Evolutionary conservation across 2,888 invertebrate species (phyloP).

Genomic region (Chorisops tibialis): DNA sequence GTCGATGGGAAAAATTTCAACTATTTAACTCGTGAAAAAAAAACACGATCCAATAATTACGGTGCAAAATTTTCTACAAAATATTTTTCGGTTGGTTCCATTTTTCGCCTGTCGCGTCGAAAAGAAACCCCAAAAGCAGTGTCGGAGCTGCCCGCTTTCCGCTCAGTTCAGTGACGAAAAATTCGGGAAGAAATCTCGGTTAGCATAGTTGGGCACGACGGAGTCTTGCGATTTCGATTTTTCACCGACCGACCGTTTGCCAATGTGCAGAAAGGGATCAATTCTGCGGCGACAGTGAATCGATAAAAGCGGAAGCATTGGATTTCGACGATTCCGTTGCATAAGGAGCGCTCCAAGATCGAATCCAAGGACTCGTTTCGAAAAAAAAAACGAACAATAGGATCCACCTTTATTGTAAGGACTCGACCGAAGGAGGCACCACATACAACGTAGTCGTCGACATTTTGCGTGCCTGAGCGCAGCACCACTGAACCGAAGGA

Average conservation of each 20-base stretch:
- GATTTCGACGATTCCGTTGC: neutral
- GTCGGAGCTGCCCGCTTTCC: no score
- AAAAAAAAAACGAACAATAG: neutral
- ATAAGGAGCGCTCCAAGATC: neutral
- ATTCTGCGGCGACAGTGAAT: conserved; percentile 10
- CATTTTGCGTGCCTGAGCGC: conserved; percentile 19
- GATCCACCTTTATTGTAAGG: neutral
- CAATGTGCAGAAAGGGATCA: neutral
- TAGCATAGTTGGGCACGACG: neutral
- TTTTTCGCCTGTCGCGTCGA: no score
- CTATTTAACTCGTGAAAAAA: conserved; percentile 10
- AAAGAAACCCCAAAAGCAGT: no score
- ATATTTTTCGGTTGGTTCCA: no score
- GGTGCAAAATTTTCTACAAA: neutral
- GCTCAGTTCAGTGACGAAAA: no score
- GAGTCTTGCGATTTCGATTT: conserved; percentile 6
- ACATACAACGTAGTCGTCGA: neutral
- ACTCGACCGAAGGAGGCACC: neutral
- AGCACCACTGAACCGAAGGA: conserved; percentile 6
- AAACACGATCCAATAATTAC: neutral
- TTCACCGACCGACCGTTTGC: conserved; percentile 10
- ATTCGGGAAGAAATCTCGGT: no score
- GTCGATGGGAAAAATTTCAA: conserved; percentile 23
- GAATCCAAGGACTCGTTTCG: neutral
- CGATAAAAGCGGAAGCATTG: conserved; percentile 7